phyloP scores from a whole-genome alignment of 2,888 invertebrate genomes.

The Heliconius ethilla region DNA sequence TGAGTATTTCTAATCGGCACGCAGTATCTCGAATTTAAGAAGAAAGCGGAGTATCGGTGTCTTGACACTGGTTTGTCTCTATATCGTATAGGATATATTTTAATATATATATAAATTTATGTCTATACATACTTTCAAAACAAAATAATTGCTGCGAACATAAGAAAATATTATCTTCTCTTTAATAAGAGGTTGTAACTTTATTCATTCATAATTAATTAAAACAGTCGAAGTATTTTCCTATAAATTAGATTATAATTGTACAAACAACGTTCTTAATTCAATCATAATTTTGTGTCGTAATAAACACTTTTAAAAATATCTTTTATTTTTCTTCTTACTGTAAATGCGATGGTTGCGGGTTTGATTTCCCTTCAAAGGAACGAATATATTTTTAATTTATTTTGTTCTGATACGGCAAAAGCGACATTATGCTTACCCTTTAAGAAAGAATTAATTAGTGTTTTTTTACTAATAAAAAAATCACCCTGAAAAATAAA shows the following conservation, averaged over 20 bases:
- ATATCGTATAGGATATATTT: too few species aligned
- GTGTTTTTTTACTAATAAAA: too few species aligned
- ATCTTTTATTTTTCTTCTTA: background rate
- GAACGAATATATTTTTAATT: background rate
- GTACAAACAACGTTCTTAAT: background rate
- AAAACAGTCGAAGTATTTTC: background rate
- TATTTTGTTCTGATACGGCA: background rate
- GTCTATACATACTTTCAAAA: background rate
- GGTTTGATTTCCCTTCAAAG: background rate
- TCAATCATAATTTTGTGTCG: background rate
- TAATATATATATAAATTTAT: too few species aligned
- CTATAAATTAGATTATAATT: background rate
- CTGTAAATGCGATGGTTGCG: background rate
- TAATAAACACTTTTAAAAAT: background rate
- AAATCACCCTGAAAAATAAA: too few species aligned
- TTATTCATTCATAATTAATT: constrained; percentile 7
- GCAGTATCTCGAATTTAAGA: too few species aligned
- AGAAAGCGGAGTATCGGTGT: too few species aligned
- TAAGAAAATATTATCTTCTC: background rate
- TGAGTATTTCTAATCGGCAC: too few species aligned
- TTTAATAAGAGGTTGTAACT: constrained; percentile 6
- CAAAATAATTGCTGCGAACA: background rate
- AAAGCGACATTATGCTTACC: too few species aligned
- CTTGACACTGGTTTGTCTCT: too few species aligned
- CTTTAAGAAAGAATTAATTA: too few species aligned